phyloP scores from a whole-genome alignment of 64 coral and sea anemone species.

The Orbicella faveolata region DNA sequence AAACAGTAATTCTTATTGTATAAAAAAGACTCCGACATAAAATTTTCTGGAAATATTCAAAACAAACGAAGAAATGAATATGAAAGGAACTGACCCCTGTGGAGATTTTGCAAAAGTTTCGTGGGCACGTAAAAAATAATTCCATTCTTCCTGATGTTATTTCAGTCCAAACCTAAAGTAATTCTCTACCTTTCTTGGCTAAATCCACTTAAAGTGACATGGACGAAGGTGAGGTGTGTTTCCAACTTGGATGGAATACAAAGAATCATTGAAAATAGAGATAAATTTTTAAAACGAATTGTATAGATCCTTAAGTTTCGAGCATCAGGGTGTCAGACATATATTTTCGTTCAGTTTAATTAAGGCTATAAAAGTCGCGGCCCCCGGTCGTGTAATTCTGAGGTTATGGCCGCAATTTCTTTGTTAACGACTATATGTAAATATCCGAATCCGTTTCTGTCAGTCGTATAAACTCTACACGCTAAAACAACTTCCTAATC shows the following conservation, averaged over 20 bases:
- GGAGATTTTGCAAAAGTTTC: not conserved
- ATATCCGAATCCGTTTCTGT: not conserved
- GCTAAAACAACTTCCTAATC: slow-evolving; percentile 6
- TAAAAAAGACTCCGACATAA: not conserved
- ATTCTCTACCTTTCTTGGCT: not conserved
- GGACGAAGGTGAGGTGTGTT: not conserved
- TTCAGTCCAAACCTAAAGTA: not conserved
- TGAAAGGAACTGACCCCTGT: not conserved
- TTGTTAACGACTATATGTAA: not conserved
- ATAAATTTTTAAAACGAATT: not conserved
- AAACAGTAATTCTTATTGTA: not conserved
- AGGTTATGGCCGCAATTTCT: not conserved
- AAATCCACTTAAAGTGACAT: not conserved
- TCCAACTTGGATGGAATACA: not conserved
- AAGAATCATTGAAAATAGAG: not conserved
- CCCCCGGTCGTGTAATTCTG: not conserved
- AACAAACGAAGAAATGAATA: slow-evolving; percentile 6
- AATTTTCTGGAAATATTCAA: not conserved
- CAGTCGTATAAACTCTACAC: not conserved
- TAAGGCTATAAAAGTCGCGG: slow-evolving; percentile 16
- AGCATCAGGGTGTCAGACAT: not conserved
- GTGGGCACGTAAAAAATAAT: not conserved
- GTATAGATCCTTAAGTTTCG: not conserved
- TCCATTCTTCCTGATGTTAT: not conserved
- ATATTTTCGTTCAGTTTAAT: slow-evolving; percentile 16